Conservation (phyloP, 2,113 vertebrate genomes). For the Ovibos moschatus region DNA sequence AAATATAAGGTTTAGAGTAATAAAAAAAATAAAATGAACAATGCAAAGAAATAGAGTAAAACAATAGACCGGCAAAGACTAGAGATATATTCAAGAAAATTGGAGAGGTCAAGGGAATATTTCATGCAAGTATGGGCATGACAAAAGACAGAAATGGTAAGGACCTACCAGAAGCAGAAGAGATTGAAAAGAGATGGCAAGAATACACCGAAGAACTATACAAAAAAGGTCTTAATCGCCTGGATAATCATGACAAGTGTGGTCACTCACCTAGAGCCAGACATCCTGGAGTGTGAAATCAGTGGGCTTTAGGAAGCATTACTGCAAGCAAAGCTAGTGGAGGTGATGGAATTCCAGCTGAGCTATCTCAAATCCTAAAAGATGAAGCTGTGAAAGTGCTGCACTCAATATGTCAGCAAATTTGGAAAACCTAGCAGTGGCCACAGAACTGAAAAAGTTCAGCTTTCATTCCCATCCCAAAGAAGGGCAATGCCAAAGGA, state of each 20-base stretch:
- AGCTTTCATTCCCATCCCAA: not conserved
- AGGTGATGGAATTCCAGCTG: not conserved
- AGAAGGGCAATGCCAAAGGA: not conserved
- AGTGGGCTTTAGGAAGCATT: not conserved
- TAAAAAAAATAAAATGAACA: not conserved
- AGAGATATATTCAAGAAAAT: not conserved
- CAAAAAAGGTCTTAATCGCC: not conserved
- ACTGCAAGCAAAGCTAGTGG: not conserved
- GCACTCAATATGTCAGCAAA: not conserved
- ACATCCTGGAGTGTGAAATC: not conserved
- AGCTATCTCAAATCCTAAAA: not conserved
- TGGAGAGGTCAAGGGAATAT: not conserved
- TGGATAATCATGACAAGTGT: fast-evolving
- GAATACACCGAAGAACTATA: not conserved
- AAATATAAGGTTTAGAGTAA: too few species aligned
- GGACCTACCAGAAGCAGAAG: not conserved
- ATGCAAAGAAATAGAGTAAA: not conserved
- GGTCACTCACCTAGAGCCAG: not conserved
- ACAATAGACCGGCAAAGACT: not conserved
- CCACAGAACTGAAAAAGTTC: not conserved
- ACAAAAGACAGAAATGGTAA: not conserved
- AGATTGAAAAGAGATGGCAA: not conserved
- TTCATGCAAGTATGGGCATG: not conserved
- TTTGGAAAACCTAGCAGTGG: not conserved
- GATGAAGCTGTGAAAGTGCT: not conserved